Percentiles rank a stretch among this genome's conserved stretches.
phyloP scores from a whole-genome alignment of 2,113 vertebrate genomes.

The Saguinus imperator region DNA sequence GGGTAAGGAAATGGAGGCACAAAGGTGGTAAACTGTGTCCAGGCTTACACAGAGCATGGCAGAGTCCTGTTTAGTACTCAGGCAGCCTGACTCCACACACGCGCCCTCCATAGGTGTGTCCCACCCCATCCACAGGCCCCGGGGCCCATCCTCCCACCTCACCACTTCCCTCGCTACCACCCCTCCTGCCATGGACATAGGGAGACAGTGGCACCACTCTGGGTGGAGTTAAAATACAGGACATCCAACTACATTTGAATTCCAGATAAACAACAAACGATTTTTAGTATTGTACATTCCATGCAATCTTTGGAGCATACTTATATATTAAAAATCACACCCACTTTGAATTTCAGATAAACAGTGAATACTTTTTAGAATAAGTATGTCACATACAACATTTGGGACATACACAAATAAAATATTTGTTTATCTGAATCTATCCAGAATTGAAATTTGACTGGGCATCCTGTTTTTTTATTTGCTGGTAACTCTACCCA shows the following conservation, averaged over 20 bases:
- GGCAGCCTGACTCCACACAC: neutral
- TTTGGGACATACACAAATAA: neutral
- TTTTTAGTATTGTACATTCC: neutral
- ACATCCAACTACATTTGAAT: neutral
- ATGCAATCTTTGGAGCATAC: neutral
- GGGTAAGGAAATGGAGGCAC: neutral
- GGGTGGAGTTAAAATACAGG: neutral
- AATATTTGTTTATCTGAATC: constrained; percentile 20
- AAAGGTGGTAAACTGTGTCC: neutral
- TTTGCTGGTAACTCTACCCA: neutral
- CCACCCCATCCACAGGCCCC: neutral
- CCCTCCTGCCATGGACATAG: neutral
- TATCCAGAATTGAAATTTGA: constrained; percentile 35
- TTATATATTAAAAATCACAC: neutral
- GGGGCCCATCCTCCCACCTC: neutral
- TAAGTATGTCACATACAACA: neutral
- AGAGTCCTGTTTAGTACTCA: neutral
- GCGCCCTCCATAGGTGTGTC: neutral
- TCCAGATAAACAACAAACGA: neutral
- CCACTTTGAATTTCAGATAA: constrained; percentile 2
- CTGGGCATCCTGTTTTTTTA: neutral
- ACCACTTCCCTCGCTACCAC: neutral
- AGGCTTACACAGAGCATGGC: neutral
- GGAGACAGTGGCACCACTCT: neutral
- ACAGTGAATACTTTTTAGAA: constrained; percentile 1